A percentile compares a stretch with the other conserved stretches of the same genome.
phyloP scores from a whole-genome alignment of 2,113 vertebrate species.

The Eulemur macaco region DNA sequence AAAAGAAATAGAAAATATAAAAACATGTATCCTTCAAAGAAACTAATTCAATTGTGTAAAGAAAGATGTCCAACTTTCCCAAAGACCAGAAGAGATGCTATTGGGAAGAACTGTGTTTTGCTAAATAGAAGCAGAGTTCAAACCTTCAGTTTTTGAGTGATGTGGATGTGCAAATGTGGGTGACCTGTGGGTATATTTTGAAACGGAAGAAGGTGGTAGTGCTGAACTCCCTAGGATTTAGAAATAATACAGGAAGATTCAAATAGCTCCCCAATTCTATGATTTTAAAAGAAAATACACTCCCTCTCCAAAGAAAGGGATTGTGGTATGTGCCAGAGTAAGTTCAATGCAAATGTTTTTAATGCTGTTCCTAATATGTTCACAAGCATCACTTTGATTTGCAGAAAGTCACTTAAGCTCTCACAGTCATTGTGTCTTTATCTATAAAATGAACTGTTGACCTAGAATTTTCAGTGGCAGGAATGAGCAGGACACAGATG shows the following conservation, averaged over 20 bases:
- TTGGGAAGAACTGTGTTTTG: not conserved
- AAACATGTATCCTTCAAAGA: slow-evolving; percentile 54
- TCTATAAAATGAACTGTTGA: not conserved
- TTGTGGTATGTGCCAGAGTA: not conserved
- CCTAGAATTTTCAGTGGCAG: not conserved
- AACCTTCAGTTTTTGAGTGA: not conserved
- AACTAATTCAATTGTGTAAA: not conserved
- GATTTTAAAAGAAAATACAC: not conserved
- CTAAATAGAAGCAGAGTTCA: not conserved
- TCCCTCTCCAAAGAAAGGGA: not conserved
- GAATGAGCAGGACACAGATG: not conserved
- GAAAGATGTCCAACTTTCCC: slow-evolving; percentile 28
- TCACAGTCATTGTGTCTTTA: not conserved
- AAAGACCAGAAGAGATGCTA: not conserved
- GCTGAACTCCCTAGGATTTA: not conserved
- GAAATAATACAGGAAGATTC: not conserved
- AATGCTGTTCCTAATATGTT: not conserved
- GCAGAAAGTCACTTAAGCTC: not conserved
- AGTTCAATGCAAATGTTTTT: not conserved
- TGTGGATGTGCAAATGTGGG: not conserved
- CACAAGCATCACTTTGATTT: not conserved
- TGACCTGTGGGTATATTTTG: not conserved
- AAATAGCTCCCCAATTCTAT: not conserved
- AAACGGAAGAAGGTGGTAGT: not conserved
- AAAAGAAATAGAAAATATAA: slow-evolving; percentile 76